Evolutionary conservation across 2,888 invertebrate species (phyloP), one percentile per base, ranked within the genome.

Genomic region (Harpalus rufipes): DNA sequence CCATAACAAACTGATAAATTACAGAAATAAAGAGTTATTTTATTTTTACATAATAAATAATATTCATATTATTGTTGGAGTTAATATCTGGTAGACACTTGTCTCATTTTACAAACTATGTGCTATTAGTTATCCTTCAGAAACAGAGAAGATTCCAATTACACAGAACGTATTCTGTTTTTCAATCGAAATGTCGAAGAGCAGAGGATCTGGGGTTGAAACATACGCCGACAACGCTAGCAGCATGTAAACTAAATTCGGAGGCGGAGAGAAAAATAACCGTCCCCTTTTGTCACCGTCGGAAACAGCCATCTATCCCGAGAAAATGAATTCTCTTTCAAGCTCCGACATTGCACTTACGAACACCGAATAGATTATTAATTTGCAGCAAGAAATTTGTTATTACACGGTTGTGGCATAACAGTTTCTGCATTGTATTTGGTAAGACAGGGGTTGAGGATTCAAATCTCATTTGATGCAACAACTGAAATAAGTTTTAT

Each of bases 201-300:
- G 18, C 56, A 82, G 58, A 21, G 82, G 82, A 51, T 65, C 65
- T 65, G 68, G 44, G 81, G 41, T 65, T 72, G 82, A 68, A 82
- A 82, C 82, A 82, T 82, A 44, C 82, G 82, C 58, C 7, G 56
- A 58, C 63, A 32, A 58, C 82, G 72, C 82, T 72, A 56, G n/a
- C 82, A 56, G 82, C 82, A 82, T 82, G 82, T 82, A 82, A 82
- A 82, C 39, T 82, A 72, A 58, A 68, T 56, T 68, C 25, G 8
- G 61, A 32, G 16, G 61, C 41, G 72, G 68, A 58, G 79, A 80
- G 59, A 79, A 79, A 80, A 61, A 80, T 58, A 12, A 61, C 79
- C 79, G 39, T 21, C 78, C n/a, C 12, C 74, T 74, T 39, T 7
- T 39, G 39, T 39, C 59, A 18, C 16, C 59, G 59, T 18, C 25